phyloP scores from a whole-genome alignment of 2,888 invertebrate species.

The Eurois occulta region DNA sequence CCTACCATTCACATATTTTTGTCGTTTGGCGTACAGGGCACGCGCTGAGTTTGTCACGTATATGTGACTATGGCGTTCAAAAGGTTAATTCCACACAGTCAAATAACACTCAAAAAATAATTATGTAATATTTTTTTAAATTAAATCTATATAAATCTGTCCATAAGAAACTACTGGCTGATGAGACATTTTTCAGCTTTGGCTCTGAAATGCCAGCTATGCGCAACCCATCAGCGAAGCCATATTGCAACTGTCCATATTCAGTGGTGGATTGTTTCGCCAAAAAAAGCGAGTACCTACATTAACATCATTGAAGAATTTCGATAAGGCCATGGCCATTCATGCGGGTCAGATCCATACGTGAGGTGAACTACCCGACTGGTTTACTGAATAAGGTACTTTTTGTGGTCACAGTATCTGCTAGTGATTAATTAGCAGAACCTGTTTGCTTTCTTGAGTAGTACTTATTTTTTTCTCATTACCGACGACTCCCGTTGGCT shows the following conservation, averaged over 20 bases:
- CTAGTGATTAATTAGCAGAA: neutral
- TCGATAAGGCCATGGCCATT: constrained; percentile 3
- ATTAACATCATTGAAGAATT: neutral
- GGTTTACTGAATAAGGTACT: neutral
- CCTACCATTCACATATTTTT: too few species aligned
- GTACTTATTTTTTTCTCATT: neutral
- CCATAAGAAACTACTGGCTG: neutral
- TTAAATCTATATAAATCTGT: too few species aligned
- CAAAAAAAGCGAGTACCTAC: neutral
- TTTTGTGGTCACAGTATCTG: constrained; percentile 5
- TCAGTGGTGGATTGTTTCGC: neutral
- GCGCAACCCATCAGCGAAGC: neutral
- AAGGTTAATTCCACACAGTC: neutral
- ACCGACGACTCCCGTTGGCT: constrained; percentile 26
- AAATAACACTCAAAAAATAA: neutral
- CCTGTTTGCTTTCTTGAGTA: neutral
- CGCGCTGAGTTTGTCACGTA: too few species aligned
- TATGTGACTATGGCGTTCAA: too few species aligned
- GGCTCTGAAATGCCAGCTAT: neutral
- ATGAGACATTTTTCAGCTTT: neutral
- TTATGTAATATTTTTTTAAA: too few species aligned
- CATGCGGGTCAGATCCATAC: constrained; percentile 7
- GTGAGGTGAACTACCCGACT: constrained; percentile 5
- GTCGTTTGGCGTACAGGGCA: too few species aligned
- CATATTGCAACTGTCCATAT: neutral